Base-by-base conservation (phyloP, 1,140 invertebrate species). In the Steinernema khuongi region DNA sequence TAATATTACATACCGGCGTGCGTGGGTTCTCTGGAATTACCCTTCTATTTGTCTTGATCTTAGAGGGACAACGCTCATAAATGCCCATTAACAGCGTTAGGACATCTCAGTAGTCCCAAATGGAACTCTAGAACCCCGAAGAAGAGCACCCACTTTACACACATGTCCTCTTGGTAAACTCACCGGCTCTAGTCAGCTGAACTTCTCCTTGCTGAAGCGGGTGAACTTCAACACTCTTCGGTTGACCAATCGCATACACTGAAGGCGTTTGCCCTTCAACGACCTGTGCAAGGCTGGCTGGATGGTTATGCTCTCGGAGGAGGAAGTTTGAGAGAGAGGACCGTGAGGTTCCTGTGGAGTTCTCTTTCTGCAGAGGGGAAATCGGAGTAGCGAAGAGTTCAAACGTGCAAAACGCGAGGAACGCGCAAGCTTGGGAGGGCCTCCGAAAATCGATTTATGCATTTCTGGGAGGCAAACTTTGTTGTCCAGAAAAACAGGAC, bases 371-470 rank as follows among this genome's bases (percentile, higher is more conserved):
- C 7, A 60, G 26, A 60, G 4, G 50, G 26, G 50, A 7, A 22
- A 60, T 7, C 14, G 50, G 26, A 4, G 26, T n/a, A 22, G 14
- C 50, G 14, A 60, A 60, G 4, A 60, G 50, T 60, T 60, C 50
- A 60, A 60, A 60, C 50, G 50, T 60, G 50, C 50, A 22, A 7
- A n/a, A 26, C 22, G 50, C 22, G 11, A 22, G 19, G 50, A 60
- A 60, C 50, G 26, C 50, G 50, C 50, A n/a, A n/a, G n/a, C n/a
- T n/a, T 60, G 14, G 50, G 50, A 60, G 50, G 50, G 50, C 50
- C 22, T n/a, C 14, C 50, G 50, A 60, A 60, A 60, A 60, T 60
- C 50, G 50, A 60, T 60, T 60, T 60, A 60, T 60, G 50, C 50
- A 60, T 60, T 60, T 60, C 50, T 60, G 14, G 7, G 50, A 60